These are phyloP conservation scores for Malurus splendens DNA, from an alignment of 2,797 vertebrate genomes.

Conservation along the genomic window DNA sequence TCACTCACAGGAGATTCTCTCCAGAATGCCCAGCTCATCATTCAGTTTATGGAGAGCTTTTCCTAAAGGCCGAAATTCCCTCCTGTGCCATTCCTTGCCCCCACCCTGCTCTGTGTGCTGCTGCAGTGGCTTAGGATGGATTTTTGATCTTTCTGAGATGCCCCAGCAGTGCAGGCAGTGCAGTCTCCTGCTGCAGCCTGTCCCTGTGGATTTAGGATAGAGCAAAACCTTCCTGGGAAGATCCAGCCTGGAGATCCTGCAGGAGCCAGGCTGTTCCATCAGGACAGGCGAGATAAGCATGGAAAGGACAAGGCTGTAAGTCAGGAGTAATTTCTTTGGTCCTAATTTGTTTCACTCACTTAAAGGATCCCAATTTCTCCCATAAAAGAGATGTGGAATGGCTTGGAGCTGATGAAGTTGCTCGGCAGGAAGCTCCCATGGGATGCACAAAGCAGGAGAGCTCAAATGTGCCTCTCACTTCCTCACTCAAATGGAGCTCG, in stretches of 20 bases:
- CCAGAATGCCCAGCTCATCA: background rate
- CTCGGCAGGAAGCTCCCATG: background rate
- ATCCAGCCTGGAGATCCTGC: background rate
- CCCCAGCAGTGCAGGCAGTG: background rate
- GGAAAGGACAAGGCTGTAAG: background rate
- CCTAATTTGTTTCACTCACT: background rate
- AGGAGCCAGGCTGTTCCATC: background rate
- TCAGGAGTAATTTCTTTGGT: background rate
- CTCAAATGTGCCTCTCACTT: background rate
- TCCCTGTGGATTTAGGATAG: background rate
- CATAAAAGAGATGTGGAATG: background rate
- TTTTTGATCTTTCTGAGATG: background rate
- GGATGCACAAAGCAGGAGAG: background rate
- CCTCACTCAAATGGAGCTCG: background rate
- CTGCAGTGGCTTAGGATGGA: background rate
- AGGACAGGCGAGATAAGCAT: background rate
- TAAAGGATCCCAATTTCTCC: background rate
- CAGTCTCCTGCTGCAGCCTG: background rate
- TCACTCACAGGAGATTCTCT: background rate
- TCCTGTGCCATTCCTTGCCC: background rate
- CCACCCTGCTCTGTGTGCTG: background rate
- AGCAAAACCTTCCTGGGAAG: background rate
- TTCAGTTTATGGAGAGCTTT: background rate
- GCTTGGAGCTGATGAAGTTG: background rate
- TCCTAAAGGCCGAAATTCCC: background rate